These are phyloP conservation scores for Geopemphigus sp. DNA, from an alignment of 1,140 invertebrate genomes.

Conservation along the genomic window DNA sequence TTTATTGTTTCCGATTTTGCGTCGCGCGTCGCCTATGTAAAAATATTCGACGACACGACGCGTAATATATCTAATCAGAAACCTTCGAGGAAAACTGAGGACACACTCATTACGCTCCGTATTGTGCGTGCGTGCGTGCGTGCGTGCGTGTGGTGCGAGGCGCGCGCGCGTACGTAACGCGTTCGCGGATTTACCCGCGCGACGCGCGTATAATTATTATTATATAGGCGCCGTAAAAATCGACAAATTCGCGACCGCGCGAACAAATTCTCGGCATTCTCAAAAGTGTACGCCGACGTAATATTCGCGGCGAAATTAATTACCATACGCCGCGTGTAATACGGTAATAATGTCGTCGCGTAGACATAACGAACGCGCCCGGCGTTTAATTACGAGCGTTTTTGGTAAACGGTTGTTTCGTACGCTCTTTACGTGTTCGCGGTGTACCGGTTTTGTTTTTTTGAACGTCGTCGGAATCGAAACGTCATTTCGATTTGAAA, in stretches of 20 bases:
- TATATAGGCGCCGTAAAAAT: too few species aligned
- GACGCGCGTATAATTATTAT: too few species aligned
- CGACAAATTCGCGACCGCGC: not conserved
- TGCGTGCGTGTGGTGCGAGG: not conserved
- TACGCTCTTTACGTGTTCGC: too few species aligned
- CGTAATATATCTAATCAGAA: slow-evolving; percentile 19
- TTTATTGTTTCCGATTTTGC: slow-evolving; percentile 42
- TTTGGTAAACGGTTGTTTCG: too few species aligned
- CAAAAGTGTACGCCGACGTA: not conserved
- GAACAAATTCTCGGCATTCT: not conserved
- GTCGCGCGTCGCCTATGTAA: not conserved
- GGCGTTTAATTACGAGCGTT: too few species aligned
- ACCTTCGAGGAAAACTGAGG: slow-evolving; percentile 22
- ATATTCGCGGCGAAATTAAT: too few species aligned
- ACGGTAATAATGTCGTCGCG: too few species aligned
- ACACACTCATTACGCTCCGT: slow-evolving; percentile 2
- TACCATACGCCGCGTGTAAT: too few species aligned
- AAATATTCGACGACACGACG: slow-evolving; percentile 15
- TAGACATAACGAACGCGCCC: too few species aligned
- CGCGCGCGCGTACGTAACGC: not conserved
- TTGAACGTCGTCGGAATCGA: too few species aligned
- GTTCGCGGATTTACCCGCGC: not conserved
- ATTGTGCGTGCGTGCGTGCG: not conserved
- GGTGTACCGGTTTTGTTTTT: too few species aligned
- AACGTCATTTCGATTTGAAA: too few species aligned